phyloP scores from a whole-genome alignment of 1,140 invertebrate genomes.

The Nomia melanderi region DNA sequence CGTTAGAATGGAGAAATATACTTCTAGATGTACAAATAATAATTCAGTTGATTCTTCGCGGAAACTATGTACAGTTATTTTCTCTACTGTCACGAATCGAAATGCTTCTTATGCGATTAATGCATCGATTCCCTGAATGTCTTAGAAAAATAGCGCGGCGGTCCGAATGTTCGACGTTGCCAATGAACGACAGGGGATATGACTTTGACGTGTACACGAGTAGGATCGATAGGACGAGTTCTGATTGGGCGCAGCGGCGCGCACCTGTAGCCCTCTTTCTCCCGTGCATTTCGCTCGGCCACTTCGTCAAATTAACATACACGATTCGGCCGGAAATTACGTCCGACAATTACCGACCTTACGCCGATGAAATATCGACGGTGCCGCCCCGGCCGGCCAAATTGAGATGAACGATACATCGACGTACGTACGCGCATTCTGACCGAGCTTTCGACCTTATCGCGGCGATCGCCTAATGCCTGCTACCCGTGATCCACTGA shows the following conservation, averaged over 20 bases:
- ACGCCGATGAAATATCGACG: conserved; percentile 49
- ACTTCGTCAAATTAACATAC: conserved; percentile 54
- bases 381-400: conserved; percentile 34
- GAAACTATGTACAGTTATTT: too few relatives aligned
- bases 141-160: not conserved
- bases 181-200: not conserved
- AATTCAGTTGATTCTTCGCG: too few relatives aligned
- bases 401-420: conserved; percentile 54
- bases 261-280: conserved; percentile 43
- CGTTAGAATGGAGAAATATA: too few relatives aligned
- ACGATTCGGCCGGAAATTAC: conserved; percentile 51
- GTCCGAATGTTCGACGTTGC: not conserved
- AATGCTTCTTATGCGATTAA: not conserved
- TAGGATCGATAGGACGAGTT: conserved; percentile 23
- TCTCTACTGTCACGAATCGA: too few relatives aligned
- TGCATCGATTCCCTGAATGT: not conserved
- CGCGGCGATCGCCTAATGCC: conserved; percentile 45
- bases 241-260: not conserved
- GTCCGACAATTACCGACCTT: conserved; percentile 53
- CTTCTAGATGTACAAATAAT: too few relatives aligned
- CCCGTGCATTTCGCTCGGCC: conserved; percentile 36
- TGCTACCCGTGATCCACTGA: conserved; percentile 45
- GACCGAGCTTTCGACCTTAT: conserved; percentile 51
- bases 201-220: not conserved
- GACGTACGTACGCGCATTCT: conserved; percentile 41